phyloP scores from a whole-genome alignment of 2,888 invertebrate genomes.

The Coronaproctus castanopsis region DNA sequence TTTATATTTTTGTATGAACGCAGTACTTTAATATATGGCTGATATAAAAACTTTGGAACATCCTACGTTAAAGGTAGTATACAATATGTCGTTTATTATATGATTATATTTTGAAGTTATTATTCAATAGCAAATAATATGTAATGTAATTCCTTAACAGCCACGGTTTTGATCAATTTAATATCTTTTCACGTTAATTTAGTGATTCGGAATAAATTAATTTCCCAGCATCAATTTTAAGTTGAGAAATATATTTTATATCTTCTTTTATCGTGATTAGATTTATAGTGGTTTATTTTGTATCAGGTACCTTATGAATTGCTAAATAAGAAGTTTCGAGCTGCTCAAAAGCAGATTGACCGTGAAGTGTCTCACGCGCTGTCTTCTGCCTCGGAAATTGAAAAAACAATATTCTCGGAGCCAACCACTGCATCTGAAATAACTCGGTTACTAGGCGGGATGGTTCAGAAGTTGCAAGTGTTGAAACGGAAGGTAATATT shows the following conservation, averaged over 20 bases:
- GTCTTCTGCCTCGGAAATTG: slow-evolving; percentile 55
- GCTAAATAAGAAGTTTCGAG: slow-evolving; percentile 87
- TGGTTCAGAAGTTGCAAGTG: slow-evolving; percentile 71
- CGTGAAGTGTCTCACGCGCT: slow-evolving; percentile 79
- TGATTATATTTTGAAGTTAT: not conserved
- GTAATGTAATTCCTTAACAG: not conserved
- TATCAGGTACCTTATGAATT: slow-evolving; percentile 88
- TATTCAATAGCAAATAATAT: not conserved
- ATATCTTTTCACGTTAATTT: too few relatives aligned
- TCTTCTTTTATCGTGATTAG: too few relatives aligned
- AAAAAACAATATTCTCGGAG: slow-evolving; percentile 43
- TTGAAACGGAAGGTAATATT: slow-evolving; percentile 57
- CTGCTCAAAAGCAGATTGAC: slow-evolving; percentile 83
- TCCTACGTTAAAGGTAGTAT: slow-evolving; percentile 66
- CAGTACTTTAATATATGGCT: too few relatives aligned
- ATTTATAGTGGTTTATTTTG: too few relatives aligned
- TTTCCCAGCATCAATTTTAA: too few relatives aligned
- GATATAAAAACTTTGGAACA: slow-evolving; percentile 89
- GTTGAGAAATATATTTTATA: too few relatives aligned
- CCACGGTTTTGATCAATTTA: too few relatives aligned
- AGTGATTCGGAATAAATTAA: too few relatives aligned
- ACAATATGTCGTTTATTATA: not conserved
- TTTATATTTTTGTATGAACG: too few relatives aligned
- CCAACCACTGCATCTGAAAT: slow-evolving; percentile 46
- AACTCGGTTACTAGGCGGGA: slow-evolving; percentile 58